Conservation (phyloP, 2,113 vertebrate species). For the Meleagris gallopavo region DNA sequence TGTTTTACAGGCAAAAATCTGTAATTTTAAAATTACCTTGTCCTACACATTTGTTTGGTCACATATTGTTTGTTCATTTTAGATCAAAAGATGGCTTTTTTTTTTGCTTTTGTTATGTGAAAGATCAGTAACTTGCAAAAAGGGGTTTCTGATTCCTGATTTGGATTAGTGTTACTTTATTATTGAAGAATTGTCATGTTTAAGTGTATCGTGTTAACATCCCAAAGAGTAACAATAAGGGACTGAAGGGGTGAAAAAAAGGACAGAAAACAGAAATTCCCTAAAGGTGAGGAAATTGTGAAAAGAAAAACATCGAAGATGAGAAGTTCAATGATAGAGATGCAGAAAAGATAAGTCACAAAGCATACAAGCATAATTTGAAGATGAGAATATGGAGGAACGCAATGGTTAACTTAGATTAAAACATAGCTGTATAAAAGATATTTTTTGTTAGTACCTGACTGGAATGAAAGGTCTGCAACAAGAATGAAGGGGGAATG, state of each 20-base stretch:
- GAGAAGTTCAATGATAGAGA: background rate
- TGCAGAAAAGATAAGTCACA: background rate
- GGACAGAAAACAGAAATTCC: background rate
- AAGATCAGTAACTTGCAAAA: background rate
- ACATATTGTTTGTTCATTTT: background rate
- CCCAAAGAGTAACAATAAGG: background rate
- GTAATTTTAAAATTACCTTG: background rate
- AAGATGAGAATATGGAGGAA: background rate
- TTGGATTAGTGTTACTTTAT: background rate
- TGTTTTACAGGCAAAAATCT: background rate
- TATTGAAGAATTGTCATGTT: background rate
- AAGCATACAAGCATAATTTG: background rate
- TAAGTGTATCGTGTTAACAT: background rate
- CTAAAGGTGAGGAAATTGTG: background rate
- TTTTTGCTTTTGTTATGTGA: background rate
- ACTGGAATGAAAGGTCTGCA: background rate
- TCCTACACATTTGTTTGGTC: background rate
- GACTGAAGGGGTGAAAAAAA: background rate
- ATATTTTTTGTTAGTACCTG: background rate
- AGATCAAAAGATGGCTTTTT: background rate
- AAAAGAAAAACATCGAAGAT: background rate
- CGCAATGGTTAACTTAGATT: background rate
- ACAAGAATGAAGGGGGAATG: background rate
- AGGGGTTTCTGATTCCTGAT: background rate
- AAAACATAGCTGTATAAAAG: background rate